These are phyloP conservation scores for Petromus typicus DNA, from an alignment of 2,113 vertebrate genomes.

Conservation along the genomic window DNA sequence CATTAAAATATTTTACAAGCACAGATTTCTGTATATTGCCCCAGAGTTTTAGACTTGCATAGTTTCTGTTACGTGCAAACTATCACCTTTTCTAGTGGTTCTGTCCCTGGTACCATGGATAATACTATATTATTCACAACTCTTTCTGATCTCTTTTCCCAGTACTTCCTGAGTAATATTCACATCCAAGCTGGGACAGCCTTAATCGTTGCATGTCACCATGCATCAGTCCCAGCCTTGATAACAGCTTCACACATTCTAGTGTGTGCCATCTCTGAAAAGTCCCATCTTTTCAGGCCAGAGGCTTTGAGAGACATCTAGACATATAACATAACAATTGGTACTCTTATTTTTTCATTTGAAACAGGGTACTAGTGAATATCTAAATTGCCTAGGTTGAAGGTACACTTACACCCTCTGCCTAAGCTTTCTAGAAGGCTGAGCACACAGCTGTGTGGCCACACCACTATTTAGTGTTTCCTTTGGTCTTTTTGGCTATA, in stretches of 20 bases:
- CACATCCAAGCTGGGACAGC: no score
- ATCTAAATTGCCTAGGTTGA: background rate
- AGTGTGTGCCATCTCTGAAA: background rate
- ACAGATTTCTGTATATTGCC: background rate
- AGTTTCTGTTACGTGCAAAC: background rate
- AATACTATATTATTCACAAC: background rate
- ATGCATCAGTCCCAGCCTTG: background rate
- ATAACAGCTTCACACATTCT: background rate
- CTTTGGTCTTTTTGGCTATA: background rate
- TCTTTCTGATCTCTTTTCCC: background rate
- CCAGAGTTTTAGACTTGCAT: background rate
- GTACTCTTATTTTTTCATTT: background rate
- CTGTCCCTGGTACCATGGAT: background rate
- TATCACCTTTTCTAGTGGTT: background rate
- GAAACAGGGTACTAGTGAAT: background rate
- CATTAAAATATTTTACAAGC: background rate
- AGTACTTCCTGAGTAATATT: background rate
- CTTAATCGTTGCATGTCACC: background rate
- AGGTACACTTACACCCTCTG: background rate
- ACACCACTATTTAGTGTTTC: background rate
- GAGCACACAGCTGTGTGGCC: background rate
- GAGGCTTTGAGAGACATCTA: background rate
- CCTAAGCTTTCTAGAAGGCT: background rate
- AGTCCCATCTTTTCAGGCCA: background rate
- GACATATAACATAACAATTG: background rate